These are phyloP conservation scores for Tragulus kanchil DNA, from an alignment of 2,113 vertebrate genomes.

Conservation along the genomic window DNA sequence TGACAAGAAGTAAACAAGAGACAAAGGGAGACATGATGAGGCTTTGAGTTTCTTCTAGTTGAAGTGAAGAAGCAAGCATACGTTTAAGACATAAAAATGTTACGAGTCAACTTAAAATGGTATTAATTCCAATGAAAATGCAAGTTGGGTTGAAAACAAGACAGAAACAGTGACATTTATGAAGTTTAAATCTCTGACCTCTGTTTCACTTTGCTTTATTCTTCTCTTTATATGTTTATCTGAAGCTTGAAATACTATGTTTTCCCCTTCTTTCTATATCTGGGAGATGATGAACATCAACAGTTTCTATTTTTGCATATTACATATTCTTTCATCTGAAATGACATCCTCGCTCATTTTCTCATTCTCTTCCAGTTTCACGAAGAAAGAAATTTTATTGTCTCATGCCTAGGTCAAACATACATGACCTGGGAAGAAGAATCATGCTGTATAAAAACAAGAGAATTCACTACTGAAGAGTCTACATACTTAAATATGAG, in stretches of 20 bases:
- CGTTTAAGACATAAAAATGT: background rate
- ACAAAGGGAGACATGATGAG: background rate
- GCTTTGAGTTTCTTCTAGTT: background rate
- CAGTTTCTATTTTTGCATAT: background rate
- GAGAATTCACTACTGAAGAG: background rate
- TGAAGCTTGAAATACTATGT: background rate
- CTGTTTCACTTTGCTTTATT: background rate
- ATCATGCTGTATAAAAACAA: background rate
- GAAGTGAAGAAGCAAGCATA: background rate
- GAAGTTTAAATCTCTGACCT: background rate
- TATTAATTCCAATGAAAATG: background rate
- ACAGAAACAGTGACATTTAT: background rate
- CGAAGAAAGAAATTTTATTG: background rate
- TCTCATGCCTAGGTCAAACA: background rate
- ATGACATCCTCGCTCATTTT: background rate
- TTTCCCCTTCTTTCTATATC: background rate
- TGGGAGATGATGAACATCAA: background rate
- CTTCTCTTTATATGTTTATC: background rate
- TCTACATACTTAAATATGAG: background rate
- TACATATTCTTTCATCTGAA: background rate
- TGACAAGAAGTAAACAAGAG: background rate
- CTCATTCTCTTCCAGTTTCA: background rate
- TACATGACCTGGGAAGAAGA: background rate
- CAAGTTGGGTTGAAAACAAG: background rate
- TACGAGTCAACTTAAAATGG: background rate